Evolutionary conservation across 2,797 vertebrate species (phyloP).

Genomic region (Cuculus canorus): DNA sequence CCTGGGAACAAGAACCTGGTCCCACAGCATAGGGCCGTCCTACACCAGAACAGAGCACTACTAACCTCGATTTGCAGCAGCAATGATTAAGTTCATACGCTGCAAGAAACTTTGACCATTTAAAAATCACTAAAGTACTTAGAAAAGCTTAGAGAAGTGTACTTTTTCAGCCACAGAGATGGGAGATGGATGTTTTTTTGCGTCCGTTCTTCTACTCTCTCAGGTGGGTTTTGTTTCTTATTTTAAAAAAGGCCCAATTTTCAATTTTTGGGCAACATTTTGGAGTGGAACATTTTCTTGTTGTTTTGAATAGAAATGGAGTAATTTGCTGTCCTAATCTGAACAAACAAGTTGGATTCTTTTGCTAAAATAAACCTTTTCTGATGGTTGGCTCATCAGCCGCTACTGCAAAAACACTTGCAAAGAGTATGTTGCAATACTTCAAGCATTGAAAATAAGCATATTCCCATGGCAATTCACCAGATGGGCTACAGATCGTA

Average conservation of each 20-base stretch:
- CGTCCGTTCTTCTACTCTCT: background rate
- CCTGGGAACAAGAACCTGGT: background rate
- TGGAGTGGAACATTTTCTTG: background rate
- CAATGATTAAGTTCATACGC: fast-evolving
- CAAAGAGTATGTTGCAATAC: conserved; percentile 41
- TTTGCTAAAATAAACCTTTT: conserved; percentile 58
- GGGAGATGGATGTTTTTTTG: background rate
- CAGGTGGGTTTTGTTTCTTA: background rate
- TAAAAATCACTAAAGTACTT: background rate
- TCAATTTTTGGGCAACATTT: background rate
- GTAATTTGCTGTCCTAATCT: background rate
- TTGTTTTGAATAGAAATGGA: background rate
- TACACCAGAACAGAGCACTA: background rate
- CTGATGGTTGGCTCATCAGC: conserved; percentile 14
- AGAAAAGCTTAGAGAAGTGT: background rate
- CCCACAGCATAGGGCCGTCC: fast-evolving
- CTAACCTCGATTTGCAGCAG: fast-evolving
- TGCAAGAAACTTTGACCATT: background rate
- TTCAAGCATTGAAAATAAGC: conserved; percentile 63
- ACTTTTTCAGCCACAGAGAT: background rate
- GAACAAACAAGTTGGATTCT: conserved; percentile 14
- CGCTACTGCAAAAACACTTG: conserved; percentile 45
- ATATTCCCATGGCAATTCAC: conserved; percentile 49
- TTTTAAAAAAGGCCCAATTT: background rate
- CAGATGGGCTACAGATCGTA: conserved; percentile 68